Percentiles rank a stretch among this genome's conserved stretches.
Evolutionary conservation across 2,113 vertebrate species (phyloP).

Genomic region (Epinephelus cyanopodus): DNA sequence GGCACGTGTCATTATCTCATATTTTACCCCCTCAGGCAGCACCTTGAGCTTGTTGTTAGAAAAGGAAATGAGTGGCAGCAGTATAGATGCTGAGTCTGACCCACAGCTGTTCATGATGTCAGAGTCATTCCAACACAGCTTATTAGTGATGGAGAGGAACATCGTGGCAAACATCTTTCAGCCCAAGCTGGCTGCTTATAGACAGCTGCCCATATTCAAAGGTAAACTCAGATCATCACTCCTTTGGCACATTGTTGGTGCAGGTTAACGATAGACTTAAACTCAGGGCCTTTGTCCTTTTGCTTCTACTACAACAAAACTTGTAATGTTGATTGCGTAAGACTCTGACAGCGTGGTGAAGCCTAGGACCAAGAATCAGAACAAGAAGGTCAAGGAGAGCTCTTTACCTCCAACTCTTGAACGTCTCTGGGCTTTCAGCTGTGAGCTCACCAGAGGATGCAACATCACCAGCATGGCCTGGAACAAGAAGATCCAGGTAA

Average conservation of each 20-base stretch:
- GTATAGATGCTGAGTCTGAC: constrained; percentile 57
- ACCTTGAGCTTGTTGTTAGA: constrained; percentile 71
- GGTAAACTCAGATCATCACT: constrained; percentile 75
- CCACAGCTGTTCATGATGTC: constrained; percentile 70
- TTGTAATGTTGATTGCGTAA: constrained; percentile 42
- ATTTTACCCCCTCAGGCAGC: constrained; percentile 49
- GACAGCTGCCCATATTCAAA: constrained; percentile 84
- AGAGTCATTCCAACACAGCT: constrained; percentile 84
- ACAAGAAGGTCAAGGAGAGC: constrained; percentile 13
- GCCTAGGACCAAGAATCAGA: background rate
- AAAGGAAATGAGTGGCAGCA: constrained; percentile 52
- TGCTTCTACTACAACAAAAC: too few relatives aligned
- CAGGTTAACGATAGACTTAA: background rate
- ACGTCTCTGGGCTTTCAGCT: constrained; percentile 88
- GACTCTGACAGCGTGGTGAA: constrained; percentile 58
- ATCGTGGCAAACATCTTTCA: constrained; percentile 89
- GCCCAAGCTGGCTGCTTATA: constrained; percentile 89
- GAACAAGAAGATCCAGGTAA: constrained; percentile 91
- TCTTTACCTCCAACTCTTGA: constrained; percentile 81
- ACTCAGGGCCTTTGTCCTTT: background rate
- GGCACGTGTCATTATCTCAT: background rate
- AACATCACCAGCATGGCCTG: constrained; percentile 89
- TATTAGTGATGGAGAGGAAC: constrained; percentile 89
- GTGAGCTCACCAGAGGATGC: constrained; percentile 84
- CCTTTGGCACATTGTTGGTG: background rate